Base-by-base conservation (phyloP, 2,888 invertebrate species). In the Hyposoter didymator region DNA sequence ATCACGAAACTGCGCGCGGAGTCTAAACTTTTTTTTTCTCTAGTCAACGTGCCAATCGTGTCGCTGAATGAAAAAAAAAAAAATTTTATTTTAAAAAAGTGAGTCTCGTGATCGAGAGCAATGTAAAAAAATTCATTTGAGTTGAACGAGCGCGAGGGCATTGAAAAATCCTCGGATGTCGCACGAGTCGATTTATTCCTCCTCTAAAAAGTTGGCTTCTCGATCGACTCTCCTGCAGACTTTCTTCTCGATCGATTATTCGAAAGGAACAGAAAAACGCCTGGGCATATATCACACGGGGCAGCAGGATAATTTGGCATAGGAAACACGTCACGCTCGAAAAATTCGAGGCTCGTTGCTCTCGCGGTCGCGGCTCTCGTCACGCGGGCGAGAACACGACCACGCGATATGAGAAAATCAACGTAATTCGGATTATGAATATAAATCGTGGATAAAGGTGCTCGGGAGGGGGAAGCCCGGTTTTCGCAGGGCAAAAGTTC, bases 341-440 rank as follows among this genome's bases (percentile, higher is more conserved):
- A 47, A 72, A 73, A 70, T 55, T 52, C 28, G 49, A 39, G 32
- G 5, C 32, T 59, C 59, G 66, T 52, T 47, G 39, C 39, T 39
- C 52, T 84, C 80, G 76, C 22, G 52, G 55, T 28, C 22, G 81
- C 28, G 45, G 45, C 17, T 49, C 35, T 66, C 66, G 85, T 78
- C 83, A 84, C 78, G 83, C 83, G 82, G 43, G 28, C 28, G 35
- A 70, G 52, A 64, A 89, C 81, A 14, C 32, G 28, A 35, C 17
- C 22, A 45, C 82, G 86, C 87, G 88, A 85, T 87, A 88, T 87
- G 79, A 85, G 87, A 88, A 90, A 91, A 90, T 88, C 79, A 88
- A 86, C 78, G 86, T 89, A 87, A 90, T 90, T 90, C 88, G 81
- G 87, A 89, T 90, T 89, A 89, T 86, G 87, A 90, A 91, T 89